Evolutionary conservation across 1,140 invertebrate genomes (phyloP).

Genomic region (Myzus persicae): DNA sequence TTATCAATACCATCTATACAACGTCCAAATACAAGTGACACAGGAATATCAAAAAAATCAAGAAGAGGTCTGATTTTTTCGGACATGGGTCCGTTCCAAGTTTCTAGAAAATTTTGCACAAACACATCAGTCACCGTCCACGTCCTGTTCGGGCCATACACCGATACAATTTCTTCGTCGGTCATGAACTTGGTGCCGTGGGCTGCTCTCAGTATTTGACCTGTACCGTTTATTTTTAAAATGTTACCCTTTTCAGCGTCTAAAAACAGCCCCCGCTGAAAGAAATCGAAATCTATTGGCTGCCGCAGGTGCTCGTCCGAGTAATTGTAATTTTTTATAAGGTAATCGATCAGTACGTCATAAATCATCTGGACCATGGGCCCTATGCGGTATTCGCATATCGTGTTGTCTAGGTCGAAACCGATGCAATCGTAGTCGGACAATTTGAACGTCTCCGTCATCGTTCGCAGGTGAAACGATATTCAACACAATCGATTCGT

Average conservation of each 20-base stretch:
- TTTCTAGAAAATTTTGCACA: conserved; percentile 68
- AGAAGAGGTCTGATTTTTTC: conserved; percentile 73
- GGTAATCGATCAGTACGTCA: conserved; percentile 70
- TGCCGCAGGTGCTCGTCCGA: conserved; percentile 66
- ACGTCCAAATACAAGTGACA: conserved; percentile 74
- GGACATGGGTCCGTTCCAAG: conserved; percentile 72
- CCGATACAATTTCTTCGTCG: conserved; percentile 69
- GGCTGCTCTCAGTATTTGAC: conserved; percentile 71
- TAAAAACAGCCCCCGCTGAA: conserved; percentile 79
- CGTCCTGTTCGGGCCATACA: conserved; percentile 70
- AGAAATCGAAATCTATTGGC: conserved; percentile 70
- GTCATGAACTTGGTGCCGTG: conserved; percentile 75
- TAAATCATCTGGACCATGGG: conserved; percentile 73
- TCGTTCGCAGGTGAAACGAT: background rate
- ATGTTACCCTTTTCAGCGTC: conserved; percentile 79
- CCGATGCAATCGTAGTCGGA: conserved; percentile 79
- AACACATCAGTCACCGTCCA: conserved; percentile 71
- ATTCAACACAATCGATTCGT: background rate
- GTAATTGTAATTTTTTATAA: conserved; percentile 73
- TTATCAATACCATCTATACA: conserved; percentile 76
- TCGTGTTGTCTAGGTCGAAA: conserved; percentile 82
- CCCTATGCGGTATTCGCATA: conserved; percentile 74
- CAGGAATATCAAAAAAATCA: conserved; percentile 81
- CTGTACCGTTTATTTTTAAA: conserved; percentile 71
- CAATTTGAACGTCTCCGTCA: conserved; percentile 64